These are phyloP conservation scores for Brachynemurus nebulosus DNA, from an alignment of 2,888 invertebrate genomes.

Conservation along the genomic window DNA sequence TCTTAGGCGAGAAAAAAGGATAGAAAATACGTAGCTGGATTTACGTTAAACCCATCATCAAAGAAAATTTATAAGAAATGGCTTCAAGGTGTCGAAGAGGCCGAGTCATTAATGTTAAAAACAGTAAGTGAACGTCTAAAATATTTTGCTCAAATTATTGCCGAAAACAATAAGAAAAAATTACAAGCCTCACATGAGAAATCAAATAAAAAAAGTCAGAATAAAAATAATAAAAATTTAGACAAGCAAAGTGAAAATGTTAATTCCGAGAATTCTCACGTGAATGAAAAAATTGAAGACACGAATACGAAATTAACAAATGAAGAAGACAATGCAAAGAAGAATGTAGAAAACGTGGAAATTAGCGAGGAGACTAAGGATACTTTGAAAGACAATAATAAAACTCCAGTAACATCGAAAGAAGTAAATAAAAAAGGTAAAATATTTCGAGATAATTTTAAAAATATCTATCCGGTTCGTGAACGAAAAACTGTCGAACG, in stretches of 20 bases:
- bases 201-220: not conserved
- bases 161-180: conserved; percentile 15
- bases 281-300: conserved; percentile 5
- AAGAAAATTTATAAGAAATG: too few relatives aligned
- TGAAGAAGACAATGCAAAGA: too few relatives aligned
- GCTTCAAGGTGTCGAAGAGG: conserved; percentile 62
- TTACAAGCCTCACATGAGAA: conserved; percentile 9
- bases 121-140: conserved; percentile 42
- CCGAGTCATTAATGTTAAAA: conserved; percentile 45
- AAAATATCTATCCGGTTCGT: not conserved
- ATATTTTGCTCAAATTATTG: conserved; percentile 31
- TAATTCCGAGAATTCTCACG: conserved; percentile 3
- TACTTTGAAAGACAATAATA: not conserved
- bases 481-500: not conserved
- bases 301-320: not conserved
- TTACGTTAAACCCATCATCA: too few relatives aligned
- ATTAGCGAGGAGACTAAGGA: too few relatives aligned
- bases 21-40: too few relatives aligned
- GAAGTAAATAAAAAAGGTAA: not conserved
- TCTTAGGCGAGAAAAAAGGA: too few relatives aligned
- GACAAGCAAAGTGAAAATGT: conserved; percentile 24
- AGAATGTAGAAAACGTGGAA: too few relatives aligned
- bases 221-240: not conserved
- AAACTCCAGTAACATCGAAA: not conserved
- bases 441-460: conserved; percentile 1